phyloP scores from a whole-genome alignment of 2,113 vertebrate genomes.

The Suncus etruscus region DNA sequence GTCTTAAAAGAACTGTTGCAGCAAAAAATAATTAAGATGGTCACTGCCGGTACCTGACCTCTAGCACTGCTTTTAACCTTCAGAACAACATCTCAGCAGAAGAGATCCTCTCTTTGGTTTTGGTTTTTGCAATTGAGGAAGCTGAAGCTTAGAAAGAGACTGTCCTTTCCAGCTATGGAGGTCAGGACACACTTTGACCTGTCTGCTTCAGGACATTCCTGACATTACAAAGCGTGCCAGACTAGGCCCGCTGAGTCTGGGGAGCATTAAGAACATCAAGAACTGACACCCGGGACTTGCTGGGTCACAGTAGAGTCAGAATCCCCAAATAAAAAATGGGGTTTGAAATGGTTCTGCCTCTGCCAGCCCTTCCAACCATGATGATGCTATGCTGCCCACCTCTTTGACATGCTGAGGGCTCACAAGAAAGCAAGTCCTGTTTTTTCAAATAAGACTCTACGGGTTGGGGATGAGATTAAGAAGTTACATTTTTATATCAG shows the following conservation, averaged over 20 bases:
- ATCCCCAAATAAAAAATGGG: neutral
- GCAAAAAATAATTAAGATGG: neutral
- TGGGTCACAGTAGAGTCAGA: neutral
- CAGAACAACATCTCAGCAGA: neutral
- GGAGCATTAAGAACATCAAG: neutral
- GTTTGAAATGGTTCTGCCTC: neutral
- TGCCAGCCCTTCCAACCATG: neutral
- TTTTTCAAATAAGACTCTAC: conserved; percentile 23
- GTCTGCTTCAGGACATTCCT: neutral
- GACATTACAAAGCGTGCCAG: neutral
- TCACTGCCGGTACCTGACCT: neutral
- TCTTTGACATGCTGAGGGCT: neutral
- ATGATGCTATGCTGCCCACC: no score
- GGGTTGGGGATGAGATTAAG: neutral
- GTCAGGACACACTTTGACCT: neutral
- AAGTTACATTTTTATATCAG: conserved; percentile 7
- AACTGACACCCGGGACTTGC: neutral
- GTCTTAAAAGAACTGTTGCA: neutral
- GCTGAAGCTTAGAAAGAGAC: conserved; percentile 15
- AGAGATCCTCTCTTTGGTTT: neutral
- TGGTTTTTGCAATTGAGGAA: conserved; percentile 22
- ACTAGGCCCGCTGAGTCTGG: neutral
- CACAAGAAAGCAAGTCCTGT: neutral
- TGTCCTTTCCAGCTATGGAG: neutral
- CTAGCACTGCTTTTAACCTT: conserved; percentile 10